A percentile compares a stretch with the other conserved stretches of the same genome.
These are phyloP conservation scores for Hirtodrosophila confusa DNA, from an alignment of 2,888 invertebrate genomes.

Conservation along the genomic window DNA sequence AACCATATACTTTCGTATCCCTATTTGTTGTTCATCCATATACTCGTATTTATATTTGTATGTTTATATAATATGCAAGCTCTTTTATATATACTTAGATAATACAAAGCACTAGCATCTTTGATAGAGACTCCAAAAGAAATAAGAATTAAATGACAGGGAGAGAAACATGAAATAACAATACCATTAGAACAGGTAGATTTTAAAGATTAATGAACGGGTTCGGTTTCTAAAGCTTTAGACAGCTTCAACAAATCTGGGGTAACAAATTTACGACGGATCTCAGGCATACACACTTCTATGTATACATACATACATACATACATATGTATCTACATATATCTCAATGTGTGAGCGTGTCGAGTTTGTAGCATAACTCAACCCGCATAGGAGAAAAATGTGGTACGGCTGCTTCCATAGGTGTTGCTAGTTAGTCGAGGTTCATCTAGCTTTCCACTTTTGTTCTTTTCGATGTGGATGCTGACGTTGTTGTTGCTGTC, in stretches of 20 bases:
- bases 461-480: neutral
- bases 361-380: slow-evolving; percentile 5
- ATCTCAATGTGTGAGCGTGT: neutral
- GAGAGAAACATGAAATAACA: slow-evolving; percentile 45
- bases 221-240: slow-evolving; percentile 56
- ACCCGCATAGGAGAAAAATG: slow-evolving; percentile 21
- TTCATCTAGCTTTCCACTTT: neutral
- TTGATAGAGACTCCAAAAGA: slow-evolving; percentile 33
- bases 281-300: slow-evolving; percentile 18
- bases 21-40: neutral
- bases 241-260: slow-evolving; percentile 44
- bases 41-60: too few relatives aligned
- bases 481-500: neutral
- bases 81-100: slow-evolving; percentile 14
- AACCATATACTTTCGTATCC: neutral
- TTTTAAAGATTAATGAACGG: slow-evolving; percentile 76
- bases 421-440: neutral
- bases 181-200: slow-evolving; percentile 70
- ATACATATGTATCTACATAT: slow-evolving; percentile 5
- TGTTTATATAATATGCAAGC: too few relatives aligned
- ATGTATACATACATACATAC: slow-evolving; percentile 7
- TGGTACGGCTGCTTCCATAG: neutral
- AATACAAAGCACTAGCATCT: slow-evolving; percentile 28
- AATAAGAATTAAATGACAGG: slow-evolving; percentile 16
- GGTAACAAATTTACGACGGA: slow-evolving; percentile 62